Evolutionary conservation across 2,888 invertebrate genomes (phyloP), one percentile per base, ranked within the genome.

Genomic region (Piscicola geometra): DNA sequence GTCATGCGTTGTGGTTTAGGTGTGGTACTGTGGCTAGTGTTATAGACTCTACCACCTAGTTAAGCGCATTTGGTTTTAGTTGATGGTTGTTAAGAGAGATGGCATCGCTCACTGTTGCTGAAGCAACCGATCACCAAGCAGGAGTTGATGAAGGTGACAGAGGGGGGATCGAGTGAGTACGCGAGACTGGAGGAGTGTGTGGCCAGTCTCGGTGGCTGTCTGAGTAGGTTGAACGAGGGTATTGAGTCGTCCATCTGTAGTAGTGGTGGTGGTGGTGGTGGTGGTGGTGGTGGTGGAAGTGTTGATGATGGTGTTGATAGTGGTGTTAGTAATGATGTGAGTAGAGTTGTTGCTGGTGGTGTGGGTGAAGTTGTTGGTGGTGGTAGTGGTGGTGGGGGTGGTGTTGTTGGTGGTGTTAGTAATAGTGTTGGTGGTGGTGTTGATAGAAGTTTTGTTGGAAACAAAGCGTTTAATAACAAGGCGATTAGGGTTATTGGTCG

Each of bases 141-240:
- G 60, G 60, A 56, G 60, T n/a, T 56, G 60, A 56, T 56, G 60
- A 56, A 56, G 60, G n/a, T 56, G 60, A 56, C 60, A 21, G 60
- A 56, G n/a, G n/a, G 25, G 25, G 25, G n/a, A 18, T 56, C 60
- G n/a, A 56, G n/a, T 3, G 60, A 56, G 60, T 21, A 15, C n/a
- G n/a, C 9, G n/a, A 56, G 60, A 5, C 25, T 56, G 60, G 60
- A 56, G 21, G 60, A 56, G 25, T 56, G 60, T 21, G 60, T 56
- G 60, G 60, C n/a, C n/a, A 56, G 60, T 56, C 25, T 56, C 5
- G 60, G 60, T n/a, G n/a, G 25, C 3, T 56, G n/a, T n/a, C 60
- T 56, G 3, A 56, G n/a, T 56, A 21, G 12, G 3, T 21, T 56
- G 60, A 56, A 56, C 25, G 60, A 56, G 25, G 60, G 60, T n/a